phyloP scores from a whole-genome alignment of 2,797 vertebrate genomes.

The Darevskia nairensis region DNA sequence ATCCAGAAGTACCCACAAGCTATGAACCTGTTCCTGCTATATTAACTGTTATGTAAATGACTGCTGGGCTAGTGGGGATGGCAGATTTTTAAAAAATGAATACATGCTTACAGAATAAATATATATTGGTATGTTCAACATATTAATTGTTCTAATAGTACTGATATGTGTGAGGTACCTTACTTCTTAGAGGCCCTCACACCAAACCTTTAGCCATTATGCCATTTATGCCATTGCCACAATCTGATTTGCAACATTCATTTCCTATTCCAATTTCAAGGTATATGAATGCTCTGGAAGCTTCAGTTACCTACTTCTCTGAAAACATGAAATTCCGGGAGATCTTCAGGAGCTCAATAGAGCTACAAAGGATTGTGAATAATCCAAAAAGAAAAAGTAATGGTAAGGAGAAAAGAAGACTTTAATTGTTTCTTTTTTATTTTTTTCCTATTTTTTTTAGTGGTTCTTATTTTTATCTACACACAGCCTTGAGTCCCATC shows the following conservation, averaged over 20 bases:
- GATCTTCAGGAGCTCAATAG: constrained; percentile 59
- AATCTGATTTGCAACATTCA: constrained; percentile 20
- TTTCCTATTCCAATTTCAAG: constrained; percentile 71
- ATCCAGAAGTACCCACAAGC: too few relatives aligned
- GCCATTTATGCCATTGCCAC: constrained; percentile 23
- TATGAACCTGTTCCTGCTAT: too few relatives aligned
- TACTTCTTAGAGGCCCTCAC: not conserved
- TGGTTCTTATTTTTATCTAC: too few relatives aligned
- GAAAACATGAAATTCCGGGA: constrained; percentile 64
- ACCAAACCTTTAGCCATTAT: not conserved
- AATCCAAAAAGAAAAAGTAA: constrained; percentile 76
- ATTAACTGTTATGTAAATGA: too few relatives aligned
- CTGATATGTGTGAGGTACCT: not conserved
- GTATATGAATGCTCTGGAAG: constrained; percentile 93
- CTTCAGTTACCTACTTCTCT: constrained; percentile 82
- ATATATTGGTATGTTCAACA: not conserved
- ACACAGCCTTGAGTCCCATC: too few relatives aligned
- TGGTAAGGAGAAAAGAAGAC: constrained; percentile 68
- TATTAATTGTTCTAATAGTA: not conserved
- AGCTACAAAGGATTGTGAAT: constrained; percentile 65
- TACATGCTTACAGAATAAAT: not conserved
- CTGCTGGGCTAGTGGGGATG: too few relatives aligned
- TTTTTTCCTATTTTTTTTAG: too few relatives aligned
- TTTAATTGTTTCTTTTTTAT: too few relatives aligned
- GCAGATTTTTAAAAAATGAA: not conserved